These are phyloP conservation scores for Oreochromis aureus DNA, from an alignment of 2,113 vertebrate species.

Conservation along the genomic window DNA sequence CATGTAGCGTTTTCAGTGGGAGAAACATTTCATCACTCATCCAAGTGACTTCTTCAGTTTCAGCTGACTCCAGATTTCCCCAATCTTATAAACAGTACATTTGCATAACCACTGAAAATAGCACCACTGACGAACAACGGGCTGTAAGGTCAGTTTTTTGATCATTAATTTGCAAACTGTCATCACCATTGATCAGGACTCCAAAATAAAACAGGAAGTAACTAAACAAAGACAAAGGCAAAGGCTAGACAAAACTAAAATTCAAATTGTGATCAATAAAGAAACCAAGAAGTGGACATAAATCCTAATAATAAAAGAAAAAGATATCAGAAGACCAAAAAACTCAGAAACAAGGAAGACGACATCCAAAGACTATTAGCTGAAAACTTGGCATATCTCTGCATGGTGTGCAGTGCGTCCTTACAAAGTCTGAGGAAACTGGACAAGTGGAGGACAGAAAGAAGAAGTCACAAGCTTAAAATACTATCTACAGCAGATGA, in stretches of 20 bases:
- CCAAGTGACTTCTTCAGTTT: rapidly evolving
- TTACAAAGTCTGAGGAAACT: background rate
- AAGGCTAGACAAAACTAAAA: background rate
- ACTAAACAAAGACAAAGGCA: background rate
- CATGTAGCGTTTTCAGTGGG: rapidly evolving
- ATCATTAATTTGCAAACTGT: background rate
- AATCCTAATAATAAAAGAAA: background rate
- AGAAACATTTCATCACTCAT: background rate
- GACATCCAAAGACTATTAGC: background rate
- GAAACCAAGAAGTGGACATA: background rate
- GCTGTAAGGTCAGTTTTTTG: background rate
- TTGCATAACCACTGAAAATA: background rate
- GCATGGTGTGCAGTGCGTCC: background rate
- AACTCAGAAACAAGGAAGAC: background rate
- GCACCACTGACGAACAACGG: background rate
- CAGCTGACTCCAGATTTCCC: background rate
- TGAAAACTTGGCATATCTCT: rapidly evolving
- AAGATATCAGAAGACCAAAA: background rate
- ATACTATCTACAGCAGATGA: background rate
- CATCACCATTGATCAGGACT: background rate
- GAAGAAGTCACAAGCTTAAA: background rate
- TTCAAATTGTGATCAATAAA: background rate
- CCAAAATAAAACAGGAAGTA: background rate
- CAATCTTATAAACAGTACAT: background rate
- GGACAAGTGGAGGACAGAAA: background rate